phyloP scores from a whole-genome alignment of 2,113 vertebrate species.

The Buteo buteo region DNA sequence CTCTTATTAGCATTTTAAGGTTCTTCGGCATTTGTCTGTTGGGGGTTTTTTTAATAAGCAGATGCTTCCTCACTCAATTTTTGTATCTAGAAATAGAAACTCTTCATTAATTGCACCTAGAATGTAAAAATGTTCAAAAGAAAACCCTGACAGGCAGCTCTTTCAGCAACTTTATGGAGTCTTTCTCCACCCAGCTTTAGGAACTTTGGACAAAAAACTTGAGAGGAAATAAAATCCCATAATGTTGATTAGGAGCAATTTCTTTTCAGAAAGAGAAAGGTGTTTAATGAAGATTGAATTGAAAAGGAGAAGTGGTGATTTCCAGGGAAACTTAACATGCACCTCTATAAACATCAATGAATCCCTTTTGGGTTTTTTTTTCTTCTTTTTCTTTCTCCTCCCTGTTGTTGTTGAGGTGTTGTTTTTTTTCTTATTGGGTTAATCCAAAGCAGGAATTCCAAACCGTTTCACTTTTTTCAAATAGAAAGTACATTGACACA shows the following conservation, averaged over 20 bases:
- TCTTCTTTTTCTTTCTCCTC: background rate
- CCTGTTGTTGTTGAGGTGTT: background rate
- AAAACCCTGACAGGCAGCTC: background rate
- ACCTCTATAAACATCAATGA: background rate
- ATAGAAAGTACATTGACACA: background rate
- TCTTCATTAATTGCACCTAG: background rate
- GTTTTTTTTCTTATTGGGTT: background rate
- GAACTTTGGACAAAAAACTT: background rate
- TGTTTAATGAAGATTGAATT: background rate
- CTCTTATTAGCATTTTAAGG: background rate
- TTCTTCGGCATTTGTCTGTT: background rate
- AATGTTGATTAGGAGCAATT: background rate
- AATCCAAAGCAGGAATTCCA: background rate
- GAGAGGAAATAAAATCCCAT: background rate
- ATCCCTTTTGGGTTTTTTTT: background rate
- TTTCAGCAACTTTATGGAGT: background rate
- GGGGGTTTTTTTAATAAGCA: background rate
- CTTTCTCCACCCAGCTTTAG: background rate
- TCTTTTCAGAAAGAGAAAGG: background rate
- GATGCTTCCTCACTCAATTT: background rate
- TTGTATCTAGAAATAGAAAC: background rate
- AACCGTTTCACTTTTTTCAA: background rate
- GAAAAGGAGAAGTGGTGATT: background rate
- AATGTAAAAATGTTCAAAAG: background rate
- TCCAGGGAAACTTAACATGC: background rate